A percentile compares a stretch with the other conserved stretches of the same genome.
phyloP scores from a whole-genome alignment of 2,113 vertebrate genomes.

The Indri indri region DNA sequence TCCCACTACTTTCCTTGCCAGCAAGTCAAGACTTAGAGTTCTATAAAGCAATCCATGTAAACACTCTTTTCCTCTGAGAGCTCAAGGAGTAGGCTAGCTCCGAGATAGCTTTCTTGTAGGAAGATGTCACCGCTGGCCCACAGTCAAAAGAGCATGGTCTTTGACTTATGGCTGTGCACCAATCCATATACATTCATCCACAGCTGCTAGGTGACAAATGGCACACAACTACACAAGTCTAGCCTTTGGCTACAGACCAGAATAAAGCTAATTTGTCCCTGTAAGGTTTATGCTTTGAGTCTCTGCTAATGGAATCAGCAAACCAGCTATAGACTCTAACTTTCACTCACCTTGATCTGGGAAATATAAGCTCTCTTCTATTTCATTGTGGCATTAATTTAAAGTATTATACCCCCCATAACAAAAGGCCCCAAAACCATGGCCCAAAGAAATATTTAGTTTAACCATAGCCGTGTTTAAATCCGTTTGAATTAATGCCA shows the following conservation, averaged over 20 bases:
- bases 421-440: neutral
- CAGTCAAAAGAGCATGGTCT: neutral
- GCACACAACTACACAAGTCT: neutral
- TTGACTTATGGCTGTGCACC: neutral
- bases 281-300: neutral
- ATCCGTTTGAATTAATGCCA: neutral
- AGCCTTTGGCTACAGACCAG: neutral
- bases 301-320: neutral
- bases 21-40: neutral
- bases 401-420: conserved; percentile 16
- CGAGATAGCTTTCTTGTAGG: neutral
- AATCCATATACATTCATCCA: neutral
- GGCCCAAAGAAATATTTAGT: neutral
- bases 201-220: neutral
- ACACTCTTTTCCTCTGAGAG: neutral
- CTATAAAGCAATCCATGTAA: neutral
- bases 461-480: neutral
- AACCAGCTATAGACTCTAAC: neutral
- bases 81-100: neutral
- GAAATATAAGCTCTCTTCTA: neutral
- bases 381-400: neutral
- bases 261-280: conserved; percentile 23
- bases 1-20: neutral
- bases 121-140: neutral
- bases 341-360: conserved; percentile 2